A percentile compares a stretch with the other conserved stretches of the same genome.
These are phyloP conservation scores for Melanotaenia boesemani DNA, from an alignment of 2,797 vertebrate genomes.

Conservation along the genomic window DNA sequence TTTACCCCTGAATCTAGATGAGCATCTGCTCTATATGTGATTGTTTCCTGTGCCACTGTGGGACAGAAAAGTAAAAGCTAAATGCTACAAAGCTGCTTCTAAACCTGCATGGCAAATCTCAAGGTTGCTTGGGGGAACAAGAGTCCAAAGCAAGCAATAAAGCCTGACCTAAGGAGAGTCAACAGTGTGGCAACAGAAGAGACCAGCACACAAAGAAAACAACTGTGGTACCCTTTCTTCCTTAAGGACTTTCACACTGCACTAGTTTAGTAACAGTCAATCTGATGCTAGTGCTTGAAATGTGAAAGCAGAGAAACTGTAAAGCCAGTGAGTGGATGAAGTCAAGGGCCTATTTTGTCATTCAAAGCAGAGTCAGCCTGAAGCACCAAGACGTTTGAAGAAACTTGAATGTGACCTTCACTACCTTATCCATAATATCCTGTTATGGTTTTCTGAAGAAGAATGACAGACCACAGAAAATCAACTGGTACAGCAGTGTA, in stretches of 20 bases:
- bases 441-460: slow-evolving; percentile 35
- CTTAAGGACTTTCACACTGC: slow-evolving; percentile 59
- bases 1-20: slow-evolving; percentile 26
- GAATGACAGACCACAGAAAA: slow-evolving; percentile 30
- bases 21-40: slow-evolving; percentile 37
- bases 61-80: slow-evolving; percentile 63
- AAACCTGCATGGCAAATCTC: slow-evolving; percentile 69
- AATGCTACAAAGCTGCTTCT: slow-evolving; percentile 55
- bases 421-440: slow-evolving; percentile 44
- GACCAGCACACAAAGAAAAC: slow-evolving; percentile 37
- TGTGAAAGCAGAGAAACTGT: slow-evolving; percentile 38
- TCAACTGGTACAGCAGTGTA: slow-evolving; percentile 38
- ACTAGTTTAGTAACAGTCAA: slow-evolving; percentile 61
- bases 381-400: slow-evolving; percentile 46
- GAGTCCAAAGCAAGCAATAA: slow-evolving; percentile 64
- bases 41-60: slow-evolving; percentile 61
- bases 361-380: slow-evolving; percentile 56
- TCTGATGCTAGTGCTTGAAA: slow-evolving; percentile 56
- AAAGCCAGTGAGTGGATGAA: slow-evolving; percentile 43
- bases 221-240: slow-evolving; percentile 56
- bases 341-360: slow-evolving; percentile 59
- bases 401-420: slow-evolving; percentile 47
- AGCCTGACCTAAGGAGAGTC: slow-evolving; percentile 49
- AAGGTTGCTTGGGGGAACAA: slow-evolving; percentile 72
- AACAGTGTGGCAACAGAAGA: slow-evolving; percentile 34